These are phyloP conservation scores for Pterocles gutturalis DNA, from an alignment of 2,113 vertebrate genomes.

Conservation along the genomic window DNA sequence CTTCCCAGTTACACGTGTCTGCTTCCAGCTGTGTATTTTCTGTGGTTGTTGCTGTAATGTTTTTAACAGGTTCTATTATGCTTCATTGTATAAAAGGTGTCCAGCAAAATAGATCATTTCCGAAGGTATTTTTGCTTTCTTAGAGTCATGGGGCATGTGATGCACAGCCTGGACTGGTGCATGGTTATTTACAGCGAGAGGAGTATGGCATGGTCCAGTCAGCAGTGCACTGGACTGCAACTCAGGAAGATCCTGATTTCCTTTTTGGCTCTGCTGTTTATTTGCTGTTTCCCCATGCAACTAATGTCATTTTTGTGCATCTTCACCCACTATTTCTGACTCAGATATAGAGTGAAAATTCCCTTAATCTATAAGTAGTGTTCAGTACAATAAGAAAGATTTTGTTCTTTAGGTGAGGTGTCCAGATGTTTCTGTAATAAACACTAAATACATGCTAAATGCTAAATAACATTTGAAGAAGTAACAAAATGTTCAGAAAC, in stretches of 20 bases:
- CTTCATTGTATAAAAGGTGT: background rate
- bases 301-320: background rate
- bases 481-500: background rate
- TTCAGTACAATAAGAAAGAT: background rate
- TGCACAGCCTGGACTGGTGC: background rate
- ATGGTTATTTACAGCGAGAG: background rate
- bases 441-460: background rate
- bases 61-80: conserved; percentile 30
- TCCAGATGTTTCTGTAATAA: background rate
- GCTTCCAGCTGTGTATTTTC: background rate
- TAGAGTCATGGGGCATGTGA: background rate
- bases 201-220: accelerated
- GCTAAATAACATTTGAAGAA: background rate
- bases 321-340: background rate
- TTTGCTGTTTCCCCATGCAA: background rate
- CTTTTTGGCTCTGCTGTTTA: background rate
- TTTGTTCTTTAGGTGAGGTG: background rate
- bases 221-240: background rate
- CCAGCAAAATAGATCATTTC: background rate
- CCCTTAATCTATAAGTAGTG: background rate
- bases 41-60: conserved; percentile 17
- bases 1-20: background rate
- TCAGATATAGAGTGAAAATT: background rate
- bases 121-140: background rate
- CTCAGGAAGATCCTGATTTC: background rate